Base-by-base conservation (phyloP, 2,113 vertebrate genomes). In the Gobio gobio region DNA sequence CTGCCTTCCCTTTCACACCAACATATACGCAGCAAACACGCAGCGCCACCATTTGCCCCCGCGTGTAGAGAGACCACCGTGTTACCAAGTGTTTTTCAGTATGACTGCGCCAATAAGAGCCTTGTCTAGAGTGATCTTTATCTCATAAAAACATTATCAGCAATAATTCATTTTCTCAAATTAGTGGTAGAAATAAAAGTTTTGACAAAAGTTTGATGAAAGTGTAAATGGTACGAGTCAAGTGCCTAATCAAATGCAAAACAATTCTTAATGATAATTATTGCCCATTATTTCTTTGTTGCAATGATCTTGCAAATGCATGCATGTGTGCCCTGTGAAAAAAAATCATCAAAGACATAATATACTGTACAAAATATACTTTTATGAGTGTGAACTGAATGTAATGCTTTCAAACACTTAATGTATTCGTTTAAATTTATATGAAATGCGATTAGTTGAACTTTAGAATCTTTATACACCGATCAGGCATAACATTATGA, bases 21-120 rank as follows among this genome's bases (percentile, higher is more conserved):
- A 63, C 20, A 70, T 66, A 74, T 64, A 49, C 24, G 13, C 66
- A n/a, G 16, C 82, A 54, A 85, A 66, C 82, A 43, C 33, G 29
- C 40, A 64, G 56, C 8, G 33, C 54, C 51, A 2, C 10, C 33
- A 36, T 29, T 75, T 29, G 73, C 74, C 74, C 45, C 76, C 2
- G 12, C 10, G 33, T 63, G n/a, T 10, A 63, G 5, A 47, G 36
- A 79, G 56, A 63, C 58, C 77, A 4, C 76, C 3, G 4, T 3
- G 51, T 18, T 58, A 78, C n/a, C 36, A 61, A 26, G 40, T 40
- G 6, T 3, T 24, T 68, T 14, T 64, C 13, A 64, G 0, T 7
- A 8, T 29, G 61, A 26, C 24, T 29, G 61, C 26, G 24, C 29
- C 13, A 64, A 29, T 16, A 29, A 7, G 63, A 33, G 26, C 29